Conservation (phyloP, 2,888 invertebrate species). For the Eutolmus rufibarbis region DNA sequence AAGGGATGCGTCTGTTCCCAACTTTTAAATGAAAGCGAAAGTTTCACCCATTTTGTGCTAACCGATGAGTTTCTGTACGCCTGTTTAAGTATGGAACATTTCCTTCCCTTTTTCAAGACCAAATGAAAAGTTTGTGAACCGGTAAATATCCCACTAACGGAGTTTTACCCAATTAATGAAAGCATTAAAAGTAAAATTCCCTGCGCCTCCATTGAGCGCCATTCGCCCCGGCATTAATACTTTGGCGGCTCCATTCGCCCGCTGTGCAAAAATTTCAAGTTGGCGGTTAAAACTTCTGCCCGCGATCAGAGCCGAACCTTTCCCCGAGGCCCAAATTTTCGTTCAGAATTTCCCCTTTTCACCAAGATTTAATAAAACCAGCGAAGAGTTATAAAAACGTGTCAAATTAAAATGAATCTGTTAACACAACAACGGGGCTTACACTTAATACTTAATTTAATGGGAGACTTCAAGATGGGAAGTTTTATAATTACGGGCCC, state of each 20-base stretch:
- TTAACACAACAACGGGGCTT: background rate
- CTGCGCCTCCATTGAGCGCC: background rate
- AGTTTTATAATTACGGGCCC: background rate
- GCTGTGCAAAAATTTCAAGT: background rate
- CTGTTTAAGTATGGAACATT: background rate
- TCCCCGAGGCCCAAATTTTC: background rate
- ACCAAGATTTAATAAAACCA: background rate
- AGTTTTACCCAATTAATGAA: background rate
- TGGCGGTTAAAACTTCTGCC: background rate
- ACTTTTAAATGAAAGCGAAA: background rate
- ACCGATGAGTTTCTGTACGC: background rate
- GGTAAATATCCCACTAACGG: background rate
- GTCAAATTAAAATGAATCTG: background rate
- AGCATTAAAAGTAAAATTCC: background rate
- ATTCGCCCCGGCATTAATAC: background rate
- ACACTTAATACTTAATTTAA: background rate
- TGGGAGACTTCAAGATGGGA: background rate
- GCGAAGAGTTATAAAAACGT: background rate
- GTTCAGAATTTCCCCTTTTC: background rate
- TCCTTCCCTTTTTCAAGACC: background rate
- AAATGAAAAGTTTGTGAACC: background rate
- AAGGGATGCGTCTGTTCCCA: background rate
- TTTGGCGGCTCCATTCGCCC: background rate
- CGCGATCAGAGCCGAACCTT: background rate
- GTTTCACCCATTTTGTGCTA: background rate